Evolutionary conservation across 2,888 invertebrate genomes (phyloP), one percentile per base, ranked within the genome.

Genomic region (Sesamia inferens): DNA sequence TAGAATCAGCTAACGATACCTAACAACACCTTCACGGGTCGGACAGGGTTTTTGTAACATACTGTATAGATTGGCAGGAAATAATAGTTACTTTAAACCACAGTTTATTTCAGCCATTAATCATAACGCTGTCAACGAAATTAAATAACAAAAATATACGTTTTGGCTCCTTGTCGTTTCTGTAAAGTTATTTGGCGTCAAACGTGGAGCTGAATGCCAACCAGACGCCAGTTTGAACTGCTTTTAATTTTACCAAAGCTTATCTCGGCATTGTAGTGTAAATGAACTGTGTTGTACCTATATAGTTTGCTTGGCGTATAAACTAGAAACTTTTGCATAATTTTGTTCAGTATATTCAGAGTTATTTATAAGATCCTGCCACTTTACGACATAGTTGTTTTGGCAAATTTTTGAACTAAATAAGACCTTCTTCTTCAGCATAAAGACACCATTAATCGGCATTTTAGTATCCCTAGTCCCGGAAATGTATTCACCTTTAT

Each of bases 141-240:
- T 39, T 1, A 55, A 54, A n/a, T 16, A 24, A 44, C 2, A 59
- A 55, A 64, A 48, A 47, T 14, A 51, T 64, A 47, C 31, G 14
- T 64, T 62, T 62, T 68, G 65, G 68, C 68, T 47, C 22, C 22
- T 13, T n/a, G 19, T 58, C 55, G 62, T 54, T 54, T 22, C 10
- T 55, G 6, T 14, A 24, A 67, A 80, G 39, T 78, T 69, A 59
- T 69, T 80, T 80, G 79, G 82, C 79, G 62, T 51, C 39, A 66
- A 24, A 44, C 42, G 19, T 48, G 16, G 3, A 19, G 19, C 19
- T 57, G 51, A 51, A 59, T 80, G 82, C 82, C 82, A 80, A 69
- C 64, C 67, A 67, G 44, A 42, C 62, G 48, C 65, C 19, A n/a
- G 51, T 67, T 62, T 19, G 55, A 78, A 62, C 54, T 59, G 51